Evolutionary conservation across 2,888 invertebrate species (phyloP).

Genomic region (Hypolimnas misippus): DNA sequence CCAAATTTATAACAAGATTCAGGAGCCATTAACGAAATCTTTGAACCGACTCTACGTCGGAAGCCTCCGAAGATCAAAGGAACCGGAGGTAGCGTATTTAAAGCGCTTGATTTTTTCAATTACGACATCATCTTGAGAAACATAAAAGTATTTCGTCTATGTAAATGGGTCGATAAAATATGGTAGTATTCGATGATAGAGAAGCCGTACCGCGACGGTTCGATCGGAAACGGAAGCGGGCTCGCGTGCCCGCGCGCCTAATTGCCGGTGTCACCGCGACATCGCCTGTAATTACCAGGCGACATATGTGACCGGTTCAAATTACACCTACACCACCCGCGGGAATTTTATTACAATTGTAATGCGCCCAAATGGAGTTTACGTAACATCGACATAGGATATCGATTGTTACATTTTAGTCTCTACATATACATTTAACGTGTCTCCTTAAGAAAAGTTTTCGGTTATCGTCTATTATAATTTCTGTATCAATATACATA

Average conservation of each 20-base stretch:
- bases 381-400: conserved; percentile 18
- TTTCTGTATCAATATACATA: not conserved
- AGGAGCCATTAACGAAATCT: too few species aligned
- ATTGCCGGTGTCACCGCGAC: conserved; percentile 70
- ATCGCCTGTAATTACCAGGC: conserved; percentile 50
- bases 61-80: not conserved
- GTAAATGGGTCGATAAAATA: conserved; percentile 42
- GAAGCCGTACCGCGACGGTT: conserved; percentile 64
- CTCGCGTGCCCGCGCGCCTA: conserved; percentile 67
- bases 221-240: conserved; percentile 76
- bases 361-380: conserved; percentile 26
- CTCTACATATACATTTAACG: not conserved
- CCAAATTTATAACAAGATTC: not conserved
- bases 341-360: conserved; percentile 34
- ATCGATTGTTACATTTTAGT: conserved; percentile 8
- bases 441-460: not conserved
- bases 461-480: too few species aligned
- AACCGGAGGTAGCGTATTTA: not conserved
- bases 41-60: not conserved
- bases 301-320: conserved; percentile 60
- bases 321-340: conserved; percentile 48
- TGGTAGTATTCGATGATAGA: conserved; percentile 37
- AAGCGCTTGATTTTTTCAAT: not conserved
- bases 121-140: not conserved
- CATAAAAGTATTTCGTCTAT: conserved; percentile 16